phyloP scores from a whole-genome alignment of 2,797 vertebrate genomes.

The Masticophis lateralis region DNA sequence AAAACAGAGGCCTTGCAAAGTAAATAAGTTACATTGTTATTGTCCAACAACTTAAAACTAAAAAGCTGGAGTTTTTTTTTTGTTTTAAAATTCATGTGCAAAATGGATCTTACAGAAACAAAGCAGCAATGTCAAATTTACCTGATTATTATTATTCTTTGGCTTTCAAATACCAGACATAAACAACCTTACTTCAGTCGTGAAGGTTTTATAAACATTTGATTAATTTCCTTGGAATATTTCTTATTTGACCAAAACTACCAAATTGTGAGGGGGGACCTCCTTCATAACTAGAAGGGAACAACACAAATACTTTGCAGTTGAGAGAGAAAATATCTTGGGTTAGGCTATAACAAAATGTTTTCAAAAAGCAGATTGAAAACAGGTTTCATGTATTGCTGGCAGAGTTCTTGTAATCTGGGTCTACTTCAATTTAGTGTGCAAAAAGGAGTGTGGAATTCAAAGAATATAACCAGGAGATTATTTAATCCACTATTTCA shows the following conservation, averaged over 20 bases:
- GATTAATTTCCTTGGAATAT: not conserved
- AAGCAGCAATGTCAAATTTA: not conserved
- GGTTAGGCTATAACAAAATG: not conserved
- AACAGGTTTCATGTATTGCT: not conserved
- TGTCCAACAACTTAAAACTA: not conserved
- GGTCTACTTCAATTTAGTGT: not conserved
- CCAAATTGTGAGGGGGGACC: slow-evolving; percentile 13
- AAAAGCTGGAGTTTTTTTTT: not conserved
- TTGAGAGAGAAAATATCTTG: slow-evolving; percentile 36
- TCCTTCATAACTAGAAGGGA: not conserved
- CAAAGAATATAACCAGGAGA: not conserved
- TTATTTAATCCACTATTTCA: not conserved
- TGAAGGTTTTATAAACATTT: not conserved
- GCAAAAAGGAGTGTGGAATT: not conserved
- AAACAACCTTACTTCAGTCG: not conserved
- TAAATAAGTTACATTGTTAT: not conserved
- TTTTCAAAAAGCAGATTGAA: slow-evolving; percentile 13
- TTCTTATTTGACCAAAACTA: not conserved
- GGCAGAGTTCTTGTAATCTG: not conserved
- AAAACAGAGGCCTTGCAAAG: slow-evolving; percentile 1
- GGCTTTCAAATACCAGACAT: not conserved
- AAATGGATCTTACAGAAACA: rapidly evolving
- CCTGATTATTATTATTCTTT: not conserved
- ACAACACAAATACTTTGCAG: not conserved
- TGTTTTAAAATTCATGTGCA: not conserved